Base-by-base conservation (phyloP, 2,113 vertebrate genomes). In the Oostethus manadensis region DNA sequence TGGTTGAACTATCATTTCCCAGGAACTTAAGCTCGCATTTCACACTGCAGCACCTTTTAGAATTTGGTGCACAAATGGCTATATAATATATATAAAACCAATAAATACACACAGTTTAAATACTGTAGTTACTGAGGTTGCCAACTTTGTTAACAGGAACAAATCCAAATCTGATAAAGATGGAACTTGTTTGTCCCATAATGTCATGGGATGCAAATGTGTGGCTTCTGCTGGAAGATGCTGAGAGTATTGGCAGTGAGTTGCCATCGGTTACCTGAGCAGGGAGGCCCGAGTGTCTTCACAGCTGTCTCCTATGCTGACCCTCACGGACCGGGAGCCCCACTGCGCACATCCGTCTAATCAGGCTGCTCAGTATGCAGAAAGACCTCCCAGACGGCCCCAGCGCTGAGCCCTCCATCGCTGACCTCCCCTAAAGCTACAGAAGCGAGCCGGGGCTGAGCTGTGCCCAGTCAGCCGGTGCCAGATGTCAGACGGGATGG, bases 371-470 rank as follows among this genome's bases (percentile, higher is more conserved):
- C 81, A 80, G 77, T 80, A 83, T 85, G 83, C 83, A 85, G 78
- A 82, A 82, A 73, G 80, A 62, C 62, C 66, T 78, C 79, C 70
- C 80, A 60, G 62, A 72, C 61, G 80, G 76, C 78, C 61, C 69
- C 74, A 46, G 55, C 51, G 60, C 83, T 75, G 70, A 72, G 71
- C 64, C 77, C 81, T 71, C 68, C 75, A 74, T 76, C 70, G 49
- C 74, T 87, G 83, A 86, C 84, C 84, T 88, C 82, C 84, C 82
- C 81, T 82, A 77, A 73, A 86, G 81, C 84, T 73, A 80, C 64
- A 69, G 68, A 74, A 74, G 71, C 59, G 68, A 69, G 75, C 65
- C 20, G 73, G 74, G 38, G 68, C 65, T 74, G 81, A 80, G 74
- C 78, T 73, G 74, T 84, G 80, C 73, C 79, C 83, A 86, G 69